These are phyloP conservation scores for Bostrychus sinensis DNA, from an alignment of 2,113 vertebrate genomes.

Conservation along the genomic window DNA sequence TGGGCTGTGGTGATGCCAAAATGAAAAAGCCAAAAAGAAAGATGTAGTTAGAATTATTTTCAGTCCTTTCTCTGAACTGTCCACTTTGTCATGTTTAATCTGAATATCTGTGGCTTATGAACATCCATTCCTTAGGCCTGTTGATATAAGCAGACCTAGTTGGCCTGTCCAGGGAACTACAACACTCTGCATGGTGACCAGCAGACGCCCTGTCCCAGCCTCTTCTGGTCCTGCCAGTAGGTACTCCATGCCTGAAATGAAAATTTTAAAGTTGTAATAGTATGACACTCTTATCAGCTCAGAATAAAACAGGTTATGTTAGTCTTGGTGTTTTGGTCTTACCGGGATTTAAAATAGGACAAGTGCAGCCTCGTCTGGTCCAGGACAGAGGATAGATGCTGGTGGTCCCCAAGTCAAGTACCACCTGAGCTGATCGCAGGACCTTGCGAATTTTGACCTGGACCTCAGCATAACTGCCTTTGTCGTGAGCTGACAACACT, in stretches of 20 bases:
- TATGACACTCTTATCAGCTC: not conserved
- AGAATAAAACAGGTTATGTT: not conserved
- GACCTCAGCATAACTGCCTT: constrained; percentile 89
- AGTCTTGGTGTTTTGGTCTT: not conserved
- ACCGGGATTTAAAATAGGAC: constrained; percentile 91
- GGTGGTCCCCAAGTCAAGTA: constrained; percentile 78
- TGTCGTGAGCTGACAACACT: constrained; percentile 90
- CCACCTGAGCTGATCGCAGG: constrained; percentile 79
- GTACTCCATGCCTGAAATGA: constrained; percentile 82
- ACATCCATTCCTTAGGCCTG: constrained; percentile 67
- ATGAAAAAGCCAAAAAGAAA: no score
- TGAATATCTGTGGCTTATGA: constrained; percentile 31
- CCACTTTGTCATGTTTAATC: not conserved
- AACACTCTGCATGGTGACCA: constrained; percentile 88
- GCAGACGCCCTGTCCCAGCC: constrained; percentile 76
- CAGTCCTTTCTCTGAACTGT: constrained; percentile 29
- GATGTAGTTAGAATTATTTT: constrained; percentile 20
- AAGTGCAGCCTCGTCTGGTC: constrained; percentile 90
- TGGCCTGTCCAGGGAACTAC: constrained; percentile 85
- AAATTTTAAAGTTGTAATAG: not conserved
- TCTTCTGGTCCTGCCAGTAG: constrained; percentile 89
- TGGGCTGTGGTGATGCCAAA: no score
- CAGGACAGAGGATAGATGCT: constrained; percentile 88
- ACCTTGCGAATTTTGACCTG: constrained; percentile 87
- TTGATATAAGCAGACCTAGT: constrained; percentile 69